Evolutionary conservation across 2,888 invertebrate species (phyloP), one percentile per base, ranked within the genome.

Genomic region (Spodoptera littoralis): DNA sequence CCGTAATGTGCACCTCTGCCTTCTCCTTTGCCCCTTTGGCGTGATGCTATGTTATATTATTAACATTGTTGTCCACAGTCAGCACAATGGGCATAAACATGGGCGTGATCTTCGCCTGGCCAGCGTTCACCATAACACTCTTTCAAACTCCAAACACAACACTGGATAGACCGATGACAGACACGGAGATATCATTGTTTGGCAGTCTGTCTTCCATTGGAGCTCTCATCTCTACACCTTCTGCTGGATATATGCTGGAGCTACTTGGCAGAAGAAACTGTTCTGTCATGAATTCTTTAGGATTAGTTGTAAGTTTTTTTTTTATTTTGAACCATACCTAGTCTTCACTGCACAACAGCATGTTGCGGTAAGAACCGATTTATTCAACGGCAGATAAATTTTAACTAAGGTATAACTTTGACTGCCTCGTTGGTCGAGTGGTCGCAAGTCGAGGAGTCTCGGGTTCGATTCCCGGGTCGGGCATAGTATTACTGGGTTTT

Each of bases 71-170:
- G 30, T 54, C 22, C 44, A 9, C 63, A 75, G 75, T 75, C 48
- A 30, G 65, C 59, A 60, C 56, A 11, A 63, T 73, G 56, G 58
- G 69, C 2, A 9, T 73, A 6, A 75, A 75, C 47, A 81, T 89
- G 77, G 91, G 91, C 0, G 36, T 91, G 0, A 81, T 89, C 57
- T 89, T 84, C 64, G 81, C 90, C 0, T 91, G 91, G 89, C 92
- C 92, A 0, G 91, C 92, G 0, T 87, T 88, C 0, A 90, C 89
- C 0, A 55, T 90, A 1, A 68, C 64, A 0, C 77, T 89, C 44
- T 92, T 92, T 73, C 73, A 70, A 1, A 88, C 92, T 0, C 48
- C 66, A 0, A 87, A 88, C 69, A 89, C 91, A 0, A 87, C 89
- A 0, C 76, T 91, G 0, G 68, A 85, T 43, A 75, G 90, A 18